Evolutionary conservation across 2,113 vertebrate species (phyloP).

Genomic region (Ondatra zibethicus): DNA sequence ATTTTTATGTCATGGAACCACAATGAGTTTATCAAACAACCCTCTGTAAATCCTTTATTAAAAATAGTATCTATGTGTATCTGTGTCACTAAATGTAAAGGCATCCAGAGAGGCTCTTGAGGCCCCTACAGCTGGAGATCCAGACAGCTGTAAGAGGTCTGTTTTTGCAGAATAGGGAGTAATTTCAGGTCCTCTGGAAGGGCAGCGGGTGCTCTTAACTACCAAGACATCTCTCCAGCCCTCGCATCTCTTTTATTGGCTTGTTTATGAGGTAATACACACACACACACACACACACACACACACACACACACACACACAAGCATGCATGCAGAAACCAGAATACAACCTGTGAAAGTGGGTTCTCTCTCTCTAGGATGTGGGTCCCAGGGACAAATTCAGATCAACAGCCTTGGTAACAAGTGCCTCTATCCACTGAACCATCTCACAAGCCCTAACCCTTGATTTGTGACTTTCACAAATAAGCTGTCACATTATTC

Average conservation of each 20-base stretch:
- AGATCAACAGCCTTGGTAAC: background rate
- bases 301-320: no score
- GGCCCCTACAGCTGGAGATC: background rate
- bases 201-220: background rate
- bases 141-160: background rate
- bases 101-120: background rate
- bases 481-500: background rate
- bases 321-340: background rate
- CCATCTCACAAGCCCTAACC: background rate
- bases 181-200: background rate
- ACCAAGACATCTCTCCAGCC: background rate
- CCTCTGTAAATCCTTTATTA: background rate
- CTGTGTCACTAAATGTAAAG: background rate
- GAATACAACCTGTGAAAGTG: background rate
- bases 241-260: background rate
- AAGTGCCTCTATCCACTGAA: background rate
- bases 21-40: background rate
- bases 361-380: background rate
- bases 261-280: background rate
- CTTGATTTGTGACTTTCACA: background rate
- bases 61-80: background rate
- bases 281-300: no score
- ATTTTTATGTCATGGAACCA: background rate
- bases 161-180: background rate
- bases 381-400: background rate